Percentiles rank a stretch among this genome's conserved stretches.
Evolutionary conservation across 2,113 vertebrate genomes (phyloP).

Genomic region (Scortum barcoo): DNA sequence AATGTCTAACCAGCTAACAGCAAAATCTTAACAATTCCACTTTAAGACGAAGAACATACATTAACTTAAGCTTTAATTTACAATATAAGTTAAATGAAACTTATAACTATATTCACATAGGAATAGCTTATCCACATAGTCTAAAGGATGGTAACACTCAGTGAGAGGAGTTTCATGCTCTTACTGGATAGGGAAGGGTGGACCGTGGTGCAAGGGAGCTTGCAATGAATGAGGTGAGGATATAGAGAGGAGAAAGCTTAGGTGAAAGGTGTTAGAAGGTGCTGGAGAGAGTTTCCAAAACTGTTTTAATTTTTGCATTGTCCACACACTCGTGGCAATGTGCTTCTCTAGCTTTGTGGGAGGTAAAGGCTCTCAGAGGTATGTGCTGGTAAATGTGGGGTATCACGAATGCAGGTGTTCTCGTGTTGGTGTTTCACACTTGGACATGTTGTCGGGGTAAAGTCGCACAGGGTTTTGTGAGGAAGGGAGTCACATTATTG

Average conservation of each 20-base stretch:
- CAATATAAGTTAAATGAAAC: slow-evolving; percentile 66
- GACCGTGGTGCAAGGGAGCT: slow-evolving; percentile 38
- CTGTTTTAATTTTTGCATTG: slow-evolving; percentile 15
- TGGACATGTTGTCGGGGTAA: slow-evolving; percentile 5
- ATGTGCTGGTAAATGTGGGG: slow-evolving; percentile 5
- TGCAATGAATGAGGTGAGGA: slow-evolving; percentile 55
- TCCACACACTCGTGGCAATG: slow-evolving; percentile 27
- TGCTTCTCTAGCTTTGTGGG: slow-evolving; percentile 24
- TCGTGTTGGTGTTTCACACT: slow-evolving; percentile 12
- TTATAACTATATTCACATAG: slow-evolving; percentile 60
- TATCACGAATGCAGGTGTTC: slow-evolving; percentile 24
- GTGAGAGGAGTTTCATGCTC: slow-evolving; percentile 73
- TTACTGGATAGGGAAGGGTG: slow-evolving; percentile 42
- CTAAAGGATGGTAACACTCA: slow-evolving; percentile 71
- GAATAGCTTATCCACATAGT: slow-evolving; percentile 60
- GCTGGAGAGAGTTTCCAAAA: slow-evolving; percentile 15
- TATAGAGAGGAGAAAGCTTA: slow-evolving; percentile 27
- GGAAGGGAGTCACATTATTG: slow-evolving; percentile 38
- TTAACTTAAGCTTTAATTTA: slow-evolving; percentile 60
- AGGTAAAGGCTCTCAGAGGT: slow-evolving; percentile 25
- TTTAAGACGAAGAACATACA: slow-evolving; percentile 44
- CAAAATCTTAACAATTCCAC: slow-evolving; percentile 31
- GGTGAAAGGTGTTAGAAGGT: slow-evolving; percentile 28
- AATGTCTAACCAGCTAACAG: slow-evolving; percentile 39
- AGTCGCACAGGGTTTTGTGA: slow-evolving; percentile 46